Evolutionary conservation across 2,797 vertebrate genomes (phyloP).

Genomic region (Acridotheres tristis): DNA sequence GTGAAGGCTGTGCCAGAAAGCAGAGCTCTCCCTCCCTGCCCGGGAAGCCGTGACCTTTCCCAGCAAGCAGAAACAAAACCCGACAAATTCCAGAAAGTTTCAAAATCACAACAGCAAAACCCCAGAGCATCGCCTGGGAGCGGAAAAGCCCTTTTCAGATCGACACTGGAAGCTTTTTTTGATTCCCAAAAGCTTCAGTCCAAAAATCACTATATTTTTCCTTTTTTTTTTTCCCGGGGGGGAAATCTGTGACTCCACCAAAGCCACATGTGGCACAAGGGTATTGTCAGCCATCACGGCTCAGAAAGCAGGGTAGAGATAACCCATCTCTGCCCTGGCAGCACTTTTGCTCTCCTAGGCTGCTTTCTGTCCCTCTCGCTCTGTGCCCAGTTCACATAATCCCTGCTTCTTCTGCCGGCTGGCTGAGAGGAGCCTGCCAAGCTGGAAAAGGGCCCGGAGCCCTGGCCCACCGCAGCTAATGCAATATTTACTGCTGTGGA

Average conservation of each 20-base stretch:
- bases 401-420: not conserved
- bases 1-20: not conserved
- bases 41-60: slow-evolving; percentile 45
- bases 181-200: not conserved
- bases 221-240: not conserved
- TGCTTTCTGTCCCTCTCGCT: not conserved
- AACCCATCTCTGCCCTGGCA: not conserved
- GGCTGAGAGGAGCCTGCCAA: slow-evolving; percentile 24
- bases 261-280: not conserved
- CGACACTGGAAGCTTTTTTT: not conserved
- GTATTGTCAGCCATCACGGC: accelerated
- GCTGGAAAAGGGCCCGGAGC: slow-evolving; percentile 39
- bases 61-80: slow-evolving; percentile 64
- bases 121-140: slow-evolving; percentile 43
- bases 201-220: slow-evolving; percentile 22
- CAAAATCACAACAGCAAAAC: slow-evolving; percentile 40
- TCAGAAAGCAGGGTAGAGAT: not conserved
- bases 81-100: slow-evolving; percentile 65
- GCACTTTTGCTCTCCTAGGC: not conserved
- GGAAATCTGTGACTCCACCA: not conserved
- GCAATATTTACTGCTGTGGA: slow-evolving; percentile 52
- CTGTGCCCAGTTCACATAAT: not conserved
- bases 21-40: slow-evolving; percentile 30
- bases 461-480: slow-evolving; percentile 33
- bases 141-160: slow-evolving; percentile 35